Percentiles rank a stretch among this genome's conserved stretches.
phyloP scores from a whole-genome alignment of 2,113 vertebrate genomes.

The Trematomus loennbergii region DNA sequence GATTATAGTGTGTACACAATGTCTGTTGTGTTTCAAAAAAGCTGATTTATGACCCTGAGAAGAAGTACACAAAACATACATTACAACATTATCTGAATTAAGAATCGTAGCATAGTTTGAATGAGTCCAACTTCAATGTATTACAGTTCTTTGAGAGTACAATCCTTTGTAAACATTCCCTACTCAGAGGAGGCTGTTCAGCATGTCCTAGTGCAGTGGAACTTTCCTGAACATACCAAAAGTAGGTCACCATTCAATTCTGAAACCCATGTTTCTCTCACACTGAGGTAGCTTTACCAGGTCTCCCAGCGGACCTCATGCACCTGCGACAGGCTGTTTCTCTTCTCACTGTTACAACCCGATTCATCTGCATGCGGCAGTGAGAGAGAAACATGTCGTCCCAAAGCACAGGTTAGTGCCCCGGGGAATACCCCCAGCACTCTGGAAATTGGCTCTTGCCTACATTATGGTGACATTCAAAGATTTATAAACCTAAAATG shows the following conservation, averaged over 20 bases:
- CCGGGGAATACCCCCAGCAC: constrained; percentile 42
- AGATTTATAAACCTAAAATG: constrained; percentile 46
- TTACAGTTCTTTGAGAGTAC: constrained; percentile 1
- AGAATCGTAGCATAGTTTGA: no score
- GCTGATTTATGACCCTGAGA: neutral
- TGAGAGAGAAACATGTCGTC: constrained; percentile 56
- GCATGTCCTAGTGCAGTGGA: constrained; percentile 5
- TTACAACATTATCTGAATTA: neutral
- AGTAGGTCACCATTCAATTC: constrained; percentile 66
- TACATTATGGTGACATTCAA: constrained; percentile 57
- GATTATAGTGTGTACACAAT: no score
- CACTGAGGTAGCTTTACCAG: constrained; percentile 20
- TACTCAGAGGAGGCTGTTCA: constrained; percentile 32
- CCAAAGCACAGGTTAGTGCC: constrained; percentile 52
- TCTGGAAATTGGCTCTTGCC: constrained; percentile 53
- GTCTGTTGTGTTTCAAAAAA: no score
- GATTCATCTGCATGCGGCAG: constrained; percentile 55
- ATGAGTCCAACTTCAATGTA: neutral
- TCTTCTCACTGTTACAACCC: constrained; percentile 38
- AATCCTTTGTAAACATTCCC: constrained; percentile 13
- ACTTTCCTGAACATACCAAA: constrained; percentile 21
- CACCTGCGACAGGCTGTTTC: constrained; percentile 45
- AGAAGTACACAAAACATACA: neutral
- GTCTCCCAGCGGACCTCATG: constrained; percentile 50
- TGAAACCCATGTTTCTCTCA: constrained; percentile 26